Evolutionary conservation across 2,113 vertebrate species (phyloP).

Genomic region (Gymnorhina tibicen): DNA sequence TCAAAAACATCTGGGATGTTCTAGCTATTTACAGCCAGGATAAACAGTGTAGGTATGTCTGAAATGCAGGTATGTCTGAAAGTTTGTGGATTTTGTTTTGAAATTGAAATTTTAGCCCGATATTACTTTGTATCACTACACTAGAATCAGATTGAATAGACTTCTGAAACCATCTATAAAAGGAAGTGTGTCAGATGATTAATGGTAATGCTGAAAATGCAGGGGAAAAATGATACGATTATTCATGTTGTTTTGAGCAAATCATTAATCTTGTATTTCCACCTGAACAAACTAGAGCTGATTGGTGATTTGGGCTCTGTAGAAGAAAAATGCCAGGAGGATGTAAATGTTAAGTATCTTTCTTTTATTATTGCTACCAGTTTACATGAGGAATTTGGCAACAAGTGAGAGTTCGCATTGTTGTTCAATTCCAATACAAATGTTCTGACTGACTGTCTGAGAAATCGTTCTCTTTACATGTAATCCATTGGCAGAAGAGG

Average conservation of each 20-base stretch:
- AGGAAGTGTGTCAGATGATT: neutral
- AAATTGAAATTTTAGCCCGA: neutral
- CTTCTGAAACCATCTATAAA: neutral
- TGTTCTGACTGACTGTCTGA: neutral
- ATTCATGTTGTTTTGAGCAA: neutral
- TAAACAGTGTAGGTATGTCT: neutral
- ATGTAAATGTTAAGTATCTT: neutral
- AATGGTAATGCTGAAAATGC: neutral
- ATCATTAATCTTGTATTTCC: neutral
- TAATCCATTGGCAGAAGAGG: neutral
- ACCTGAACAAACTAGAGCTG: neutral
- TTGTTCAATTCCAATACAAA: neutral
- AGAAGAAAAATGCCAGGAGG: neutral
- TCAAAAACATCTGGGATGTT: neutral
- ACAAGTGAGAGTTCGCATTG: neutral
- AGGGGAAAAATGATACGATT: fast-evolving
- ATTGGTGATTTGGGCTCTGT: neutral
- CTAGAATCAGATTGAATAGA: neutral
- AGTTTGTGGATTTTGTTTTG: neutral
- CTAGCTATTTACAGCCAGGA: neutral
- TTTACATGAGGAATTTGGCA: neutral
- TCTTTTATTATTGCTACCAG: neutral
- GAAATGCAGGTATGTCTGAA: neutral
- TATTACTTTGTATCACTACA: neutral
- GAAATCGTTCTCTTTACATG: neutral